phyloP scores from a whole-genome alignment of 1,140 invertebrate species.

The Brachionus angularis region DNA sequence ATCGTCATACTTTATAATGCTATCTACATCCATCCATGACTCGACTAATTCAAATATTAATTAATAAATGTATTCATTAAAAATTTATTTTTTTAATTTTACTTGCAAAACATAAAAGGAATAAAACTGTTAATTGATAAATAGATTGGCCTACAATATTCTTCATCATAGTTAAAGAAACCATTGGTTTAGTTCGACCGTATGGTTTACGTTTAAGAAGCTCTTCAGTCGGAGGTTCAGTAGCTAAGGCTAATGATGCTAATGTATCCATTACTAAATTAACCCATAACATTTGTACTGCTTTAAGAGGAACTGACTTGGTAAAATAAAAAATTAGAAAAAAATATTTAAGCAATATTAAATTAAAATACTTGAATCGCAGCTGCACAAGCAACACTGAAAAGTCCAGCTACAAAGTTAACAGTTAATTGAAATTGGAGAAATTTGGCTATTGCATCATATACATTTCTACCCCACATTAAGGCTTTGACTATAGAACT shows the following conservation, averaged over 20 bases:
- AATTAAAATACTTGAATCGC: constrained; percentile 59
- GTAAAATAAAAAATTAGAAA: constrained; percentile 45
- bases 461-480: constrained; percentile 99
- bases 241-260: constrained; percentile 93
- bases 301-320: constrained; percentile 65
- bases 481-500: constrained; percentile 99
- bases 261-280: constrained; percentile 99
- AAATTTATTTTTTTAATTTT: constrained; percentile 51
- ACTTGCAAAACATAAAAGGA: constrained; percentile 77
- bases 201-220: constrained; percentile 91
- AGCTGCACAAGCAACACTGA: constrained; percentile 93
- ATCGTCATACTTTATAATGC: constrained; percentile 57
- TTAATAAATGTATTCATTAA: not conserved
- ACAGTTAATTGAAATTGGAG: constrained; percentile 98
- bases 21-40: constrained; percentile 7
- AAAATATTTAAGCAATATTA: not conserved
- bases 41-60: not conserved
- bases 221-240: constrained; percentile 90
- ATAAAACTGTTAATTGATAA: constrained; percentile 92
- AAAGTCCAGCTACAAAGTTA: constrained; percentile 95
- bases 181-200: constrained; percentile 93
- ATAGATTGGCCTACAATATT: constrained; percentile 95
- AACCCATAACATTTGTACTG: constrained; percentile 99
- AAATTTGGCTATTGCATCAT: constrained; percentile 99
- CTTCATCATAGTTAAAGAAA: constrained; percentile 98